Base-by-base conservation (phyloP, 2,888 invertebrate genomes). In the Lochmaea capreae region DNA sequence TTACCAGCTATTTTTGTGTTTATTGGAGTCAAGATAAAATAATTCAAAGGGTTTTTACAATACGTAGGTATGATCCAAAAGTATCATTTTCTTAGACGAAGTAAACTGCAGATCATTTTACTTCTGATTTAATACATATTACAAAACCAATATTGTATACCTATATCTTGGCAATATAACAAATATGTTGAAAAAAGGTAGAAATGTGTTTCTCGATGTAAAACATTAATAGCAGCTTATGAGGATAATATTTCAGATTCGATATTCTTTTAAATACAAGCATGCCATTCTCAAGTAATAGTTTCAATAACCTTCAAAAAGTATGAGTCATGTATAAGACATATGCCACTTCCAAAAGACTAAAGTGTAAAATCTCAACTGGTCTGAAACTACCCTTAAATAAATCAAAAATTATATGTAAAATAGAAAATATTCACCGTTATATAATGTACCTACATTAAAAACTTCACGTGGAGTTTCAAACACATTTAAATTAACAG, bases 391-490 rank as follows among this genome's bases (percentile, higher is more conserved):
- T 18, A 16, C 10, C 10, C 5, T 16, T 10, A 11, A 54, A 54
- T 49, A n/a, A 63, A 70, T 54, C 14, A 14, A 16, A 4, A 58
- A 11, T 22, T 58, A 58, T 12, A 26, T 33, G 14, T 1, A 59
- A 59, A 59, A 22, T 59, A 14, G 8, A 57, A 49, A 74, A 66
- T 59, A 39, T 58, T 63, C 26, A 63, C 65, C 73, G 78, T 83
- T 82, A 80, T 78, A 81, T 81, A 82, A 82, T 78, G 65, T 39
- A 9, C 33, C 33, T 39, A 75, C 70, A 77, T 75, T 75, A 79
- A 72, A 76, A 78, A 76, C 68, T 81, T 83, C 83, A 84, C 84
- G 83, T 84, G 82, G 79, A 81, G 77, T 63, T 74, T 65, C 43
- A 52, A 59, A 69, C n/a, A 43, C 49, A 8, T 67, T 18, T 2